These are phyloP conservation scores for Euwallacea similis DNA, from an alignment of 1,140 invertebrate genomes.

Conservation along the genomic window DNA sequence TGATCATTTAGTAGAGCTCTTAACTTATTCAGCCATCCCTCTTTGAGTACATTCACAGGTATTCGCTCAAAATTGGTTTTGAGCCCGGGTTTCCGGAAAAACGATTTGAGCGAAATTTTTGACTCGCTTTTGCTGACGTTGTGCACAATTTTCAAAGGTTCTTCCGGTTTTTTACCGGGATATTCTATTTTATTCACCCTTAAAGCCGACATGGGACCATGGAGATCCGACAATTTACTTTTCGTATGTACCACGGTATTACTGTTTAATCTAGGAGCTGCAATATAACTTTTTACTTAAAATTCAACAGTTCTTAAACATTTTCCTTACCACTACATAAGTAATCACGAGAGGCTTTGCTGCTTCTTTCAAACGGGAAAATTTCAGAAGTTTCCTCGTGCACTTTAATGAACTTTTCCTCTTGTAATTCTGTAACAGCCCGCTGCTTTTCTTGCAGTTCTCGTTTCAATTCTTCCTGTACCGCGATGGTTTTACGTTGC, in stretches of 20 bases:
- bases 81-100: conserved; percentile 36
- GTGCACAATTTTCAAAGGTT: conserved; percentile 42
- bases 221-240: conserved; percentile 22
- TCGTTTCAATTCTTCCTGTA: conserved; percentile 14
- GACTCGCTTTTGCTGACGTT: conserved; percentile 42
- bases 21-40: conserved; percentile 49
- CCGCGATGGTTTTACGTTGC: conserved; percentile 1
- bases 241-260: not conserved
- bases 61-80: conserved; percentile 19
- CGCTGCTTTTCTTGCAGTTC: conserved; percentile 13
- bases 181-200: conserved; percentile 34
- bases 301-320: not conserved
- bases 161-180: conserved; percentile 31
- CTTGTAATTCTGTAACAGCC: not conserved
- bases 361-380: not conserved
- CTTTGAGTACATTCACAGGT: conserved; percentile 40
- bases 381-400: conserved; percentile 17
- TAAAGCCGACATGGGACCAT: conserved; percentile 19
- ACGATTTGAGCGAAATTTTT: conserved; percentile 44
- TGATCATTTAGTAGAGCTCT: conserved; percentile 47
- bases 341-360: conserved; percentile 7
- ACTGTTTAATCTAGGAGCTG: not conserved
- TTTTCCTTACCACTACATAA: conserved; percentile 8
- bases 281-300: not conserved
- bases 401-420: conserved; percentile 30